Conservation (phyloP, 92 coral and sea anemone species). For the Micromussa lordhowensis region DNA sequence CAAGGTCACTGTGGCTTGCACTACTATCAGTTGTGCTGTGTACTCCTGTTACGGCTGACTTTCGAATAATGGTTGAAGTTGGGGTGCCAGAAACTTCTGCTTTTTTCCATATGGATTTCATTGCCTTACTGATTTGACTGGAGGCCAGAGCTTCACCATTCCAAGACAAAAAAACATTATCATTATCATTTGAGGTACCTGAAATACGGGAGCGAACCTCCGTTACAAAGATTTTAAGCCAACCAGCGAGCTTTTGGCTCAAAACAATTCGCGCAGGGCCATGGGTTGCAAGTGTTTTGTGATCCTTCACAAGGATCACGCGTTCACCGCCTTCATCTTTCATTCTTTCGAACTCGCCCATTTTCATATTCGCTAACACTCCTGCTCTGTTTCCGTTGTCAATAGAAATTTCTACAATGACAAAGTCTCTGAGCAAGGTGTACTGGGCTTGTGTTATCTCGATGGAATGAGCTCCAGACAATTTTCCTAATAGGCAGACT, state of each 20-base stretch:
- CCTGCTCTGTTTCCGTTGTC: conserved; percentile 73
- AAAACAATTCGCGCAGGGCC: conserved; percentile 62
- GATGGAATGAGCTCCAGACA: conserved; percentile 31
- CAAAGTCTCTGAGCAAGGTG: conserved; percentile 62
- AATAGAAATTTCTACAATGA: conserved; percentile 59
- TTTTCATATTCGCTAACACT: conserved; percentile 59
- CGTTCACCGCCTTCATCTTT: conserved; percentile 36
- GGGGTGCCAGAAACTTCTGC: conserved; percentile 29
- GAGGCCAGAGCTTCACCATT: neutral
- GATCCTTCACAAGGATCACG: conserved; percentile 50
- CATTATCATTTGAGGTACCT: neutral
- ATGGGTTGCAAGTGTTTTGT: conserved; percentile 59
- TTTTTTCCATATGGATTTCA: conserved; percentile 33
- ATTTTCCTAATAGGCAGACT: conserved; percentile 46
- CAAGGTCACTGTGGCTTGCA: conserved; percentile 21
- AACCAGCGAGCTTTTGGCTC: conserved; percentile 29
- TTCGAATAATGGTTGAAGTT: conserved; percentile 53
- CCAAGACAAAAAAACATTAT: conserved; percentile 57
- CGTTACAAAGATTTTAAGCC: conserved; percentile 45
- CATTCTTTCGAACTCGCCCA: conserved; percentile 38
- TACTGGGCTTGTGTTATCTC: conserved; percentile 51
- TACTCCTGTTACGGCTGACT: conserved; percentile 50
- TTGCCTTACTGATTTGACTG: conserved; percentile 15
- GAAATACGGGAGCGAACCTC: conserved; percentile 48
- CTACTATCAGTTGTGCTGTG: conserved; percentile 43